Base-by-base conservation (phyloP, 2,797 vertebrate genomes). In the Champsocephalus esox region DNA sequence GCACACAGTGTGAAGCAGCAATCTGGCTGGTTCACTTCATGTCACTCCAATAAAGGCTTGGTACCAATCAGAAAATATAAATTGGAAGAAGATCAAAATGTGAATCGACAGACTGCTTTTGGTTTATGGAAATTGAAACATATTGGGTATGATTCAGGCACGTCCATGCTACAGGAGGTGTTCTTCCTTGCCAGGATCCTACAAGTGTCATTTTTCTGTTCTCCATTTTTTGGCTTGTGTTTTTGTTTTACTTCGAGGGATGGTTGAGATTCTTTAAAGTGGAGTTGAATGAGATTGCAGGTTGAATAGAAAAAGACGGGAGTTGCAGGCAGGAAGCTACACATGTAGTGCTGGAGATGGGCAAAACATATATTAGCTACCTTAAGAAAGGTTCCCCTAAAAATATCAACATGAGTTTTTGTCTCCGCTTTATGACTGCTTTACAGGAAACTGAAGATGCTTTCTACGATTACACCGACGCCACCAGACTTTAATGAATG, bases 1-100 rank as follows among this genome's bases (percentile, higher is more conserved):
- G n/a, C 76, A 65, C 77, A 21, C 58, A 8, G 51, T 11, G 14
- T 51, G 56, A 76, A 59, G 34, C 78, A 69, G 87, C 77, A 34
- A 57, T 64, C 71, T 70, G 1, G 32, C 66, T 19, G 71, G 64
- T 82, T 73, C 28, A 58, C 19, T 65, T 61, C 59, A 6, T 9
- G 79, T 73, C 78, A 54, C 73, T 34, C 41, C 2, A 70, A 72
- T 57, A 57, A 71, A 74, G 60, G 9, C 51, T 19, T 24, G 11
- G 17, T 13, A 12, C 13, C 50, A 49, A 65, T 68, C 56, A 41
- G n/a, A 11, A 49, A 34, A 34, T n/a, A 44, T 52, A 56, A 3
- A 41, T 75, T 14, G 38, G 51, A 59, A 50, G n/a, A 48, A 12
- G 13, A 21, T 59, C 75, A 66, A 61, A 61, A 71, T 32, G 9